Percentiles rank a stretch among this genome's conserved stretches.
These are phyloP conservation scores for Ferrisia virgata DNA, from an alignment of 2,888 invertebrate genomes.

Conservation along the genomic window DNA sequence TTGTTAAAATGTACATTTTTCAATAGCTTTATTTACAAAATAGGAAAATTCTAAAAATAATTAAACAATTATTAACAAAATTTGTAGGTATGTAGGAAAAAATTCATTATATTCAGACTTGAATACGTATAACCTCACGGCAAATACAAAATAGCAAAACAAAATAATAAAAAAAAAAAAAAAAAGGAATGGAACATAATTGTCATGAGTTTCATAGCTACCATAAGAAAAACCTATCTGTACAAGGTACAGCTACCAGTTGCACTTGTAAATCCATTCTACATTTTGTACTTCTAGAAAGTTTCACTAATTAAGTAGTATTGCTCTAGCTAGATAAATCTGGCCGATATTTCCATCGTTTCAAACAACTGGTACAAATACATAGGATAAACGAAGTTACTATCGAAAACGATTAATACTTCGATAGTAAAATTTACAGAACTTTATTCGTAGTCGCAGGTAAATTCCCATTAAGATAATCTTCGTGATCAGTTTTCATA, in stretches of 20 bases:
- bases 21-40: constrained; percentile 6
- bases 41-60: constrained; percentile 22
- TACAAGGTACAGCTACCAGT: not conserved
- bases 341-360: not conserved
- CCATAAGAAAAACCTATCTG: not conserved
- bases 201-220: constrained; percentile 20
- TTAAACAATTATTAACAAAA: constrained; percentile 24
- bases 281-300: not conserved
- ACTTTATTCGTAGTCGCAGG: not conserved
- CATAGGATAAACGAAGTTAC: not conserved
- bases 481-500: constrained; percentile 40
- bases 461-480: constrained; percentile 47
- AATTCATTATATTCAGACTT: constrained; percentile 26
- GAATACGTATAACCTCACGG: not conserved
- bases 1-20: constrained; percentile 21
- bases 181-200: constrained; percentile 23
- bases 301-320: constrained; percentile 16
- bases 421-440: not conserved
- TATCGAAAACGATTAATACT: not conserved
- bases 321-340: not conserved
- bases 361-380: not conserved
- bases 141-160: not conserved
- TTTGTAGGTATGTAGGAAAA: constrained; percentile 13
- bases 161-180: not conserved
- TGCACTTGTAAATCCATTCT: not conserved